Percentiles rank a stretch among this genome's conserved stretches.
Conservation (phyloP, 1,140 invertebrate genomes). For the Adelges cooleyi region DNA sequence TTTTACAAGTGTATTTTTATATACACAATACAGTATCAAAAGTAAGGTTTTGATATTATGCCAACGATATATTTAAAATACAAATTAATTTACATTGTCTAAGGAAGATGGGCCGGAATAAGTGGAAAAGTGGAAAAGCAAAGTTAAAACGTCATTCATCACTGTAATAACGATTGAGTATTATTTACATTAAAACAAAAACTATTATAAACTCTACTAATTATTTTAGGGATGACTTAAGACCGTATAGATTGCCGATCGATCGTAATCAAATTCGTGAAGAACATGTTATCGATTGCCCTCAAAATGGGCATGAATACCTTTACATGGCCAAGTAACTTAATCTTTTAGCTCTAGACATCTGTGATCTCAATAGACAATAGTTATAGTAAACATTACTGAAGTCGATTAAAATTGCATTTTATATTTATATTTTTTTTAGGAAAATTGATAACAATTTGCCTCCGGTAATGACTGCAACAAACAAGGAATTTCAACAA, state of each 20-base stretch:
- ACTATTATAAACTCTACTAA: not conserved
- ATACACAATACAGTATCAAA: too few species aligned
- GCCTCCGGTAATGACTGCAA: slow-evolving; percentile 1
- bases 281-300: not conserved
- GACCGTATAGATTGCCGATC: slow-evolving; percentile 16
- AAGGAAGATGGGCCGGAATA: too few species aligned
- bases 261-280: slow-evolving; percentile 19
- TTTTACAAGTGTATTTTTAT: too few species aligned
- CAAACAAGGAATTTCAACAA: not conserved
- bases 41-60: too few species aligned
- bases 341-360: too few species aligned
- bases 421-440: not conserved
- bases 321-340: slow-evolving; percentile 22
- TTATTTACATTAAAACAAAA: not conserved
- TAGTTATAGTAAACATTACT: too few species aligned
- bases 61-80: too few species aligned
- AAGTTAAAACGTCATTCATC: slow-evolving; percentile 19
- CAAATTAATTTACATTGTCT: too few species aligned
- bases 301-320: slow-evolving; percentile 22
- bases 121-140: slow-evolving; percentile 1
- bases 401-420: too few species aligned
- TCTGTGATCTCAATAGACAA: too few species aligned
- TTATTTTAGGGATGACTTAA: slow-evolving; percentile 17
- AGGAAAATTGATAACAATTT: slow-evolving; percentile 19
- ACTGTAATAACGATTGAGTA: not conserved